These are phyloP conservation scores for Polyommatus icarus DNA, from an alignment of 2,888 invertebrate genomes.

Conservation along the genomic window DNA sequence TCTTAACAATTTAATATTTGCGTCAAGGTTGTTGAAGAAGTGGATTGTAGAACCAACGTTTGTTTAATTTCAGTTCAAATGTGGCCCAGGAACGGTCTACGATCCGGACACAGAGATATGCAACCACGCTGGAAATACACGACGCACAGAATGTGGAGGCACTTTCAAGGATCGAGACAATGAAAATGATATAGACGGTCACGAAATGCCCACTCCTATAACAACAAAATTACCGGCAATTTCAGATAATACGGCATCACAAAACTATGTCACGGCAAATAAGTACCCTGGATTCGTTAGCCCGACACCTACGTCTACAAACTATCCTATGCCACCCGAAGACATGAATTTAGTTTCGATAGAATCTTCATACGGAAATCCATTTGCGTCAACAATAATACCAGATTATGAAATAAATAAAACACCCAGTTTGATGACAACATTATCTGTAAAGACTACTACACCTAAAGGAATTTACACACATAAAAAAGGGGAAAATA, in stretches of 20 bases:
- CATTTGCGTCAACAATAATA: not conserved
- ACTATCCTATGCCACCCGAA: not conserved
- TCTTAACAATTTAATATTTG: too few species aligned
- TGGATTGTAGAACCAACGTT: not conserved
- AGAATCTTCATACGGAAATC: not conserved
- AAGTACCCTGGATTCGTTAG: conserved; percentile 8
- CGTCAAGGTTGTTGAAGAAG: too few species aligned
- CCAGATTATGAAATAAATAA: not conserved
- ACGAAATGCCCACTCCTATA: conserved; percentile 63
- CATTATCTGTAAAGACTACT: not conserved
- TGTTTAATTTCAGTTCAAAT: conserved; percentile 81
- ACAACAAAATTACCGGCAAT: conserved; percentile 48
- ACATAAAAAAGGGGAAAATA: conserved; percentile 10
- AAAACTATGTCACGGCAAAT: conserved; percentile 9
- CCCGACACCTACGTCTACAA: not conserved
- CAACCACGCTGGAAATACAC: conserved; percentile 85
- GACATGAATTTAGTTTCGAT: not conserved
- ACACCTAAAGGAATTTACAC: conserved; percentile 33
- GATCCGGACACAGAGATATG: conserved; percentile 85
- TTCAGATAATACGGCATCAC: conserved; percentile 38
- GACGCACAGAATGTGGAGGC: conserved; percentile 83
- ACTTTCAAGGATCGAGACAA: conserved; percentile 43
- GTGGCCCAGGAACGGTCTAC: conserved; percentile 88
- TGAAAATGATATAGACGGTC: conserved; percentile 73
- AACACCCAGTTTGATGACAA: not conserved